Conservation (phyloP, 1,140 invertebrate genomes). For the Archegozetes longisetosus region DNA sequence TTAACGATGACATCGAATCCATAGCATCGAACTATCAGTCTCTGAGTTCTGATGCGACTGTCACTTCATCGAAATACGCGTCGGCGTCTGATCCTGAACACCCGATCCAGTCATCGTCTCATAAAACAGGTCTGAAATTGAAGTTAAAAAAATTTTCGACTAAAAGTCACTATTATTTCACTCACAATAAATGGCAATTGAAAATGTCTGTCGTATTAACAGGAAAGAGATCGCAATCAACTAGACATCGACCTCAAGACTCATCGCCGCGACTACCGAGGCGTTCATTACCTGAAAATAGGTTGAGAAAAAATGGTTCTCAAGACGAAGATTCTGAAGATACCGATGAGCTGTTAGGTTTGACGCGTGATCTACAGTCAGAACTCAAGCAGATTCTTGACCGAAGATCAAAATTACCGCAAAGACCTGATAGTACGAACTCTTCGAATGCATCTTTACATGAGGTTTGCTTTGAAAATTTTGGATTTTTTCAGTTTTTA, state of each 20-base stretch:
- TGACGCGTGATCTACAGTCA: not conserved
- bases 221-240: too few species aligned
- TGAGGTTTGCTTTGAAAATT: not conserved
- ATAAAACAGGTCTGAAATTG: too few species aligned
- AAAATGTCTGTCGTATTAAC: too few species aligned
- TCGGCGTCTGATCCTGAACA: too few species aligned
- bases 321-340: not conserved
- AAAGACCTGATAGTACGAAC: not conserved
- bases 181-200: too few species aligned
- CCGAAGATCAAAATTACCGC: not conserved
- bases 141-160: too few species aligned
- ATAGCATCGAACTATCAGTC: slow-evolving; percentile 7
- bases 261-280: too few species aligned
- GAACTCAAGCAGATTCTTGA: not conserved
- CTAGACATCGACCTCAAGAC: too few species aligned
- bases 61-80: not conserved
- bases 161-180: too few species aligned
- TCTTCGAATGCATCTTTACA: not conserved
- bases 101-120: too few species aligned
- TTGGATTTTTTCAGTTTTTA: too few species aligned
- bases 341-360: not conserved
- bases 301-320: too few species aligned
- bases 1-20: slow-evolving; percentile 8
- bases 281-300: not conserved
- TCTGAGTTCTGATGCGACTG: not conserved